A percentile compares a stretch with the other conserved stretches of the same genome.
These are phyloP conservation scores for Drosophila littoralis DNA, from an alignment of 1,140 invertebrate genomes.

Conservation along the genomic window DNA sequence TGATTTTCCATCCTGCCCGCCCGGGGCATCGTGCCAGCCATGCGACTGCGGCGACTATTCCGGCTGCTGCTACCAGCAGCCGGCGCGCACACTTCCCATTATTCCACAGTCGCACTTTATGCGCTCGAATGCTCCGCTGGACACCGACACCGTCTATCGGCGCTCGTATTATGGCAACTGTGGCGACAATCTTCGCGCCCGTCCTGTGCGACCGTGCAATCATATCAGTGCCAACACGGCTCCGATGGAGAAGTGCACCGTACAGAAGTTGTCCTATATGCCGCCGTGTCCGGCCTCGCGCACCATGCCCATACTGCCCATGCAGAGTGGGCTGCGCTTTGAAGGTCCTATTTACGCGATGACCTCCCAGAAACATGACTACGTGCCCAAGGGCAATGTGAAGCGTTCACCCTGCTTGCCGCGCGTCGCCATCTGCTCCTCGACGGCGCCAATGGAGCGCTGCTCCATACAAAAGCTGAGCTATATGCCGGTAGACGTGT, in stretches of 20 bases:
- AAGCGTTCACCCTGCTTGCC: constrained; percentile 86
- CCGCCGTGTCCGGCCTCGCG: constrained; percentile 84
- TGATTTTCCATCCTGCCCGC: constrained; percentile 63
- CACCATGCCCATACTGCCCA: constrained; percentile 73
- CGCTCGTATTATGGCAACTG: constrained; percentile 86
- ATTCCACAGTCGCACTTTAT: constrained; percentile 85
- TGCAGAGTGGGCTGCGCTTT: constrained; percentile 77
- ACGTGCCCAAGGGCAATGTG: constrained; percentile 87
- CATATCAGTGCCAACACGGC: constrained; percentile 75
- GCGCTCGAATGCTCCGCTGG: constrained; percentile 85
- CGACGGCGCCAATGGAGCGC: constrained; percentile 85
- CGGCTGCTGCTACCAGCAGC: constrained; percentile 87
- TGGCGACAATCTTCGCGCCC: constrained; percentile 49
- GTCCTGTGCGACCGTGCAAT: constrained; percentile 79
- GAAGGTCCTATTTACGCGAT: constrained; percentile 89
- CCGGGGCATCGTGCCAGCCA: constrained; percentile 51
- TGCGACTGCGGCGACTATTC: constrained; percentile 77
- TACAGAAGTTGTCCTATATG: constrained; percentile 86
- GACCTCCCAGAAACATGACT: constrained; percentile 91
- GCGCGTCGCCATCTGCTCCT: constrained; percentile 85
- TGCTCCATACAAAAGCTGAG: constrained; percentile 85
- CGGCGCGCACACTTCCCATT: constrained; percentile 85
- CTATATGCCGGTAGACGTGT: constrained; percentile 85
- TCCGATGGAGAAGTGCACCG: constrained; percentile 85
- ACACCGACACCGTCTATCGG: constrained; percentile 86